Evolutionary conservation across 2,113 vertebrate genomes (phyloP), one percentile per base, ranked within the genome.

Genomic region (Perca fluviatilis): DNA sequence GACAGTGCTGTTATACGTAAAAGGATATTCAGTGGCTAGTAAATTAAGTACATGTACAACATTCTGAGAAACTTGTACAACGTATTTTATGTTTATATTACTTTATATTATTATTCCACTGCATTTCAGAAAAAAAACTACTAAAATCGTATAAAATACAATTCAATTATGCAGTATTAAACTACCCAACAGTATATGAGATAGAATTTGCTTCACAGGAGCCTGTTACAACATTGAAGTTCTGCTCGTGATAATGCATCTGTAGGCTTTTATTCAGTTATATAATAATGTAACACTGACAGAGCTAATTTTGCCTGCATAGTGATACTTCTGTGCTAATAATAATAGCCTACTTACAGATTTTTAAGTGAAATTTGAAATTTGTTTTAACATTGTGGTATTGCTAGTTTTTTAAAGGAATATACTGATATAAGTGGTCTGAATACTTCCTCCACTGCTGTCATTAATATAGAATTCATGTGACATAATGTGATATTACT

Each of bases 151-250:
- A 27, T 40, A 14, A 36, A 25, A 65, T 15, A 18, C 46, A 60
- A 25, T 15, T 16, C 49, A 46, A 15, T 19, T 33, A 5, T 71
- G 7, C 6, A 33, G 12, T 56, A 70, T 74, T 1, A 62, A 68
- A 40, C 7, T 36, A 54, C 12, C 16, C 56, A 56, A 21, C 50
- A 46, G 14, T 16, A 23, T 58, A 64, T 53, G 40, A 40, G 43
- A 5, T 56, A 40, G 10, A 57, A 12, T 27, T 10, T 3, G 25
- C 16, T 60, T 18, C 23, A 47, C 23, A 0, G 18, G 6, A 65
- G 33, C n/a, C 36, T 65, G n/a, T 46, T 51, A 51, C n/a, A 76
- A 51, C 25, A 47, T 60, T 72, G 33, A 51, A 60, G 46, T 60
- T 60, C 21, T 36, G 9, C 18, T 64, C 16, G 54, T 64, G 21